These are phyloP conservation scores for Patella depressa DNA, from an alignment of 2,888 invertebrate genomes.

Conservation along the genomic window DNA sequence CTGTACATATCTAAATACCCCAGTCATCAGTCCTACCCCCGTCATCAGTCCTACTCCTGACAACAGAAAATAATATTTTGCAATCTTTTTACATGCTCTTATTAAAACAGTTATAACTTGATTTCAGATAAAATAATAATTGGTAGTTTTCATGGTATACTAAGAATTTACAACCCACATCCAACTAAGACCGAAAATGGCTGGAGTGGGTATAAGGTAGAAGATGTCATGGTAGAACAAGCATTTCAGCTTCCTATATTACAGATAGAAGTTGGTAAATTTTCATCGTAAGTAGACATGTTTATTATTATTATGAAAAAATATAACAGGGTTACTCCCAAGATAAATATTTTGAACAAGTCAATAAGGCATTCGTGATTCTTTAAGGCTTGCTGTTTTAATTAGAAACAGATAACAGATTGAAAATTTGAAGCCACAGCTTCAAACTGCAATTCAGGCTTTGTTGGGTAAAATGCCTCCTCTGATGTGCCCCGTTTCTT, in stretches of 20 bases:
- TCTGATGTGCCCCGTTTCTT: too few species aligned
- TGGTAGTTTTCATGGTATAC: constrained; percentile 84
- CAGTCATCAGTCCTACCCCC: not conserved
- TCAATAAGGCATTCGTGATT: too few species aligned
- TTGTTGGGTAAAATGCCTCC: too few species aligned
- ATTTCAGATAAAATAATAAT: constrained; percentile 79
- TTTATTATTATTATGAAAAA: too few species aligned
- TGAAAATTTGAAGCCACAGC: too few species aligned
- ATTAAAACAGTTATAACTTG: not conserved
- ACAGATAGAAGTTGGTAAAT: constrained; percentile 86
- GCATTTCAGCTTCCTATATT: constrained; percentile 83
- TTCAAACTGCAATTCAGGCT: too few species aligned
- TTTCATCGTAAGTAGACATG: constrained; percentile 81
- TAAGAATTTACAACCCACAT: constrained; percentile 80
- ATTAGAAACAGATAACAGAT: too few species aligned
- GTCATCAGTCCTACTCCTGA: not conserved
- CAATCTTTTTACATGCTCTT: not conserved
- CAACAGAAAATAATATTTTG: not conserved
- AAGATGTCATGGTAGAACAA: constrained; percentile 81
- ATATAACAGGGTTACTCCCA: too few species aligned
- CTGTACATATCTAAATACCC: too few species aligned
- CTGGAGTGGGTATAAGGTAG: constrained; percentile 61
- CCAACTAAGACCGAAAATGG: constrained; percentile 73
- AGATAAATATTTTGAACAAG: too few species aligned
- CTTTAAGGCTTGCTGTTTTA: too few species aligned